Percentiles rank a stretch among this genome's conserved stretches.
Evolutionary conservation across 2,113 vertebrate species (phyloP).

Genomic region (Gnathonemus longibarbis): DNA sequence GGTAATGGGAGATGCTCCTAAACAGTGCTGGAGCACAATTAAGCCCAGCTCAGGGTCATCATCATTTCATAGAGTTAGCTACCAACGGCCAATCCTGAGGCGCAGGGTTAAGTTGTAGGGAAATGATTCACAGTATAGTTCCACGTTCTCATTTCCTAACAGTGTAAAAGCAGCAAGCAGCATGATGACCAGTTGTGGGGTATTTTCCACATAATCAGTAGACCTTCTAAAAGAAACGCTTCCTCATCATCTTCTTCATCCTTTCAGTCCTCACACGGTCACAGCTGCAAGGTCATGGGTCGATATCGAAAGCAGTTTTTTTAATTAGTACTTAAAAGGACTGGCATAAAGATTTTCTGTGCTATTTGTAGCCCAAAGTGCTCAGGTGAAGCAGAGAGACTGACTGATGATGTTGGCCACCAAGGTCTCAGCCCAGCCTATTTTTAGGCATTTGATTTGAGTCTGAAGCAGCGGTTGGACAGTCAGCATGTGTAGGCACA

Average conservation of each 20-base stretch:
- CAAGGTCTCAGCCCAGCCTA: constrained; percentile 41
- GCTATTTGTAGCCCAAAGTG: background rate
- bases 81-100: background rate
- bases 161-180: background rate
- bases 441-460: constrained; percentile 38
- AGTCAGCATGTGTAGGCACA: background rate
- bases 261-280: background rate
- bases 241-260: background rate
- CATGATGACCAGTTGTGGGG: background rate
- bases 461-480: constrained; percentile 31
- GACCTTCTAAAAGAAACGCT: background rate
- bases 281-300: background rate
- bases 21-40: background rate
- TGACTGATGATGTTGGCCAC: constrained; percentile 12
- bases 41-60: background rate
- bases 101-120: background rate
- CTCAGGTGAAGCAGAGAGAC: background rate
- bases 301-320: background rate
- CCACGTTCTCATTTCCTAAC: background rate
- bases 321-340: background rate
- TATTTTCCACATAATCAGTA: background rate
- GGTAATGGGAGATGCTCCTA: background rate
- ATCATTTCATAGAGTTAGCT: background rate
- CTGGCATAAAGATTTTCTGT: background rate
- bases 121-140: background rate